Evolutionary conservation across 2,113 vertebrate species (phyloP), one percentile per base, ranked within the genome.

Genomic region (Erythrolamprus reginae): DNA sequence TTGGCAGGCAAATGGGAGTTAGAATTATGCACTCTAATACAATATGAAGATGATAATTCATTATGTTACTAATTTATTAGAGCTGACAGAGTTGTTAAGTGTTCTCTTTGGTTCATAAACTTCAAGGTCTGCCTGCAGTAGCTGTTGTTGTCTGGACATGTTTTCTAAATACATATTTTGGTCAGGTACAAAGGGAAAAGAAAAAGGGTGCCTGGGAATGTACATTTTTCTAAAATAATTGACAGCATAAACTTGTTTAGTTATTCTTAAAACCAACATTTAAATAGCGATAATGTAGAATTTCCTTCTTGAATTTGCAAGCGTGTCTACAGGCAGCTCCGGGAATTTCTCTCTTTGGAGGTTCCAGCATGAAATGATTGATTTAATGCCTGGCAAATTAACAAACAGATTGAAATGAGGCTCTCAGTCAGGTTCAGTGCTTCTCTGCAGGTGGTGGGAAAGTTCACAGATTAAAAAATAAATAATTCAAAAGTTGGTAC

Each of bases 31-130:
- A 70, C 23, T 90, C 12, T 82, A 94, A 93, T 89, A 94, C 83
- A 93, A 93, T 56, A 92, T 90, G 4, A 47, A 94, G 84, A 95
- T 92, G 93, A 88, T 90, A 95, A 92, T 93, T 95, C 82, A 92
- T 93, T 94, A 93, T 95, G 88, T 90, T 96, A 8, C 3, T 94
- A 95, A 97, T 96, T 95, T 97, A 95, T 94, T 95, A 84, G 77
- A 91, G 77, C 24, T 28, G 93, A 70, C 91, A 92, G 56, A 93
- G 82, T 42, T 93, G 38, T 95, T 96, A 96, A 96, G 95, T 96
- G 91, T 89, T 93, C 90, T 93, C 52, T 95, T 93, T 91, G 82
- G 50, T 77, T 96, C 19, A 89, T 95, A 95, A 94, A 95, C 93
- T 58, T 95, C 91, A 95, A 95, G 86, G 89, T 92, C 88, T 95